Conservation (phyloP, 2,113 vertebrate species). For the Larimichthys polyactis region DNA sequence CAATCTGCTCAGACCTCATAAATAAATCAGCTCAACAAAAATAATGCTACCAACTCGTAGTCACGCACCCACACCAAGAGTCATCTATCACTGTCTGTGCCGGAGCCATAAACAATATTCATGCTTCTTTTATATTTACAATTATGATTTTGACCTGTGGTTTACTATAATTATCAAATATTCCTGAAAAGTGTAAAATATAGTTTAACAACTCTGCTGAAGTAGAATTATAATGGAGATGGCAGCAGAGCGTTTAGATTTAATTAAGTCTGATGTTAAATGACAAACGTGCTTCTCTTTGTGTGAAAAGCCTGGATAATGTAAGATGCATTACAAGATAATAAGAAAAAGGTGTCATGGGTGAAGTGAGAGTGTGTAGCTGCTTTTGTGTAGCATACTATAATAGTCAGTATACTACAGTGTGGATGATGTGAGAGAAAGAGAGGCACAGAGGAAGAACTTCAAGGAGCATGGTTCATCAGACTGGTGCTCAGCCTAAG, state of each 20-base stretch:
- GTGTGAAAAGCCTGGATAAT: background rate
- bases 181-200: background rate
- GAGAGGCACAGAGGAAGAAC: background rate
- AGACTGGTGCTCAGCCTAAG: background rate
- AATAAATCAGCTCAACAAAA: constrained; percentile 64
- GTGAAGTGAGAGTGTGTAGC: background rate
- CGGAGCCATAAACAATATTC: constrained; percentile 25
- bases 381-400: background rate
- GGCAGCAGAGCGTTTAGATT: background rate
- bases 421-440: background rate
- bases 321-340: background rate
- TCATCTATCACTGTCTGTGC: constrained; percentile 50
- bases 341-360: constrained; percentile 5
- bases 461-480: constrained; percentile 10
- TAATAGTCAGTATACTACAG: background rate
- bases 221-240: constrained; percentile 6
- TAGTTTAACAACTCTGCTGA: constrained; percentile 1
- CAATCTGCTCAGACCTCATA: constrained; percentile 55
- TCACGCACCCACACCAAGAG: constrained; percentile 12
- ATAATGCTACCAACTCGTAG: constrained; percentile 25
- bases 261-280: background rate
- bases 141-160: constrained; percentile 35
- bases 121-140: constrained; percentile 28
- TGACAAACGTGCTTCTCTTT: too few species aligned
- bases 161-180: constrained; percentile 26